phyloP scores from a whole-genome alignment of 2,113 vertebrate species.

The Numida meleagris region DNA sequence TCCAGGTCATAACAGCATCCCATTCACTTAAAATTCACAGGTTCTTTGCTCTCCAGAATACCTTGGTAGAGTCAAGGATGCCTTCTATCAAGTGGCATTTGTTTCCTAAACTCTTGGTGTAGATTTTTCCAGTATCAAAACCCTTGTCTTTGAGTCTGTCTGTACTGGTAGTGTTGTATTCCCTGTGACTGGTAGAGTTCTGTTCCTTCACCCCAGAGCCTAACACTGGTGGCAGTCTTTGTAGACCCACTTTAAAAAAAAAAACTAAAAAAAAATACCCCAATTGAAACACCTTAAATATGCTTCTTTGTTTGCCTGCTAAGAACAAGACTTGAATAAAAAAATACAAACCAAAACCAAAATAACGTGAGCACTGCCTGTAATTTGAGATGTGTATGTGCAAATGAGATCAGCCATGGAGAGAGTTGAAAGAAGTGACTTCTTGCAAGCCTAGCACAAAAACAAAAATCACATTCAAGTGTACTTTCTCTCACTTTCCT shows the following conservation, averaged over 20 bases:
- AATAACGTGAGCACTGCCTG: slow-evolving; percentile 4
- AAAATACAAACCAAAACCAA: neutral
- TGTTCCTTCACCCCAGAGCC: neutral
- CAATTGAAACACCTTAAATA: neutral
- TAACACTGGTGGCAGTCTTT: slow-evolving; percentile 13
- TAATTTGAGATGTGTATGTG: slow-evolving; percentile 51
- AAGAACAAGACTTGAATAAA: neutral
- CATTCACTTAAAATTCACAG: slow-evolving; percentile 52
- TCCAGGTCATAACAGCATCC: slow-evolving; percentile 57
- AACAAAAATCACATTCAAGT: slow-evolving; percentile 39
- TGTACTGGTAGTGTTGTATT: slow-evolving; percentile 64
- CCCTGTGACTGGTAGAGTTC: slow-evolving; percentile 27
- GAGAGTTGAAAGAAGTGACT: slow-evolving; percentile 57
- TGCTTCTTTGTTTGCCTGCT: slow-evolving; percentile 47
- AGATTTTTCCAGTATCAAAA: slow-evolving; percentile 41
- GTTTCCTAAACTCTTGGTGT: slow-evolving; percentile 43
- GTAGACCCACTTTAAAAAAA: neutral
- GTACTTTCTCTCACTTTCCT: slow-evolving; percentile 61
- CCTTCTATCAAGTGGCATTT: slow-evolving; percentile 39
- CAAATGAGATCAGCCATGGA: slow-evolving; percentile 45
- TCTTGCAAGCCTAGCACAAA: slow-evolving; percentile 71
- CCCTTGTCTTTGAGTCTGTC: slow-evolving; percentile 41
- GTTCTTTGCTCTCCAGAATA: neutral
- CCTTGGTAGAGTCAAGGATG: slow-evolving; percentile 23
- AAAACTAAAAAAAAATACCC: slow-evolving; percentile 12